Evolutionary conservation across 2,113 vertebrate genomes (phyloP).

Genomic region (Pedetes capensis): DNA sequence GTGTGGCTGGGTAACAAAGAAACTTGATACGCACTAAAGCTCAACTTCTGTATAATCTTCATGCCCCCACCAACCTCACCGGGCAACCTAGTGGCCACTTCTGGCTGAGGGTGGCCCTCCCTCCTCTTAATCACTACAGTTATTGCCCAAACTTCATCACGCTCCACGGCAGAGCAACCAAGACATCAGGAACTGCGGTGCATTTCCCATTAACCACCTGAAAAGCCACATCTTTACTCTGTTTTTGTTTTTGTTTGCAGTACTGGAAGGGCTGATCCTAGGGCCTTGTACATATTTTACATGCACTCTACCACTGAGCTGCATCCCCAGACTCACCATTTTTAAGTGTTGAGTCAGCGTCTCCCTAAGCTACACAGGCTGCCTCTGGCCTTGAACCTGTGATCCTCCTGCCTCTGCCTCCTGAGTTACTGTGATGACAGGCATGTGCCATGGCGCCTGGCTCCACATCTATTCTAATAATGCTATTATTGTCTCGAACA

Average conservation of each 20-base stretch:
- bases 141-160: not conserved
- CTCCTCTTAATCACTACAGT: not conserved
- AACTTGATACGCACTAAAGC: fast-evolving
- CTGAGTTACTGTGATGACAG: too few species aligned
- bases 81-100: not conserved
- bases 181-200: fast-evolving
- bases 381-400: too few species aligned
- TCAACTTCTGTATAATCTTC: not conserved
- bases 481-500: not conserved
- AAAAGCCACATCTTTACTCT: not conserved
- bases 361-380: too few species aligned
- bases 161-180: fast-evolving
- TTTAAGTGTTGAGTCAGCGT: too few species aligned
- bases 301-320: too few species aligned
- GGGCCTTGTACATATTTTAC: too few species aligned
- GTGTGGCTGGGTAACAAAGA: not conserved
- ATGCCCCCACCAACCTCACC: not conserved
- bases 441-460: too few species aligned
- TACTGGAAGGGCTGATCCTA: too few species aligned
- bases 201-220: not conserved
- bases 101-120: fast-evolving
- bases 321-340: too few species aligned
- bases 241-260: too few species aligned
- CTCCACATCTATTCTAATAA: too few species aligned
- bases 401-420: too few species aligned